Evolutionary conservation across 1,140 invertebrate genomes (phyloP).

Genomic region (Rhyacophila brunnea): DNA sequence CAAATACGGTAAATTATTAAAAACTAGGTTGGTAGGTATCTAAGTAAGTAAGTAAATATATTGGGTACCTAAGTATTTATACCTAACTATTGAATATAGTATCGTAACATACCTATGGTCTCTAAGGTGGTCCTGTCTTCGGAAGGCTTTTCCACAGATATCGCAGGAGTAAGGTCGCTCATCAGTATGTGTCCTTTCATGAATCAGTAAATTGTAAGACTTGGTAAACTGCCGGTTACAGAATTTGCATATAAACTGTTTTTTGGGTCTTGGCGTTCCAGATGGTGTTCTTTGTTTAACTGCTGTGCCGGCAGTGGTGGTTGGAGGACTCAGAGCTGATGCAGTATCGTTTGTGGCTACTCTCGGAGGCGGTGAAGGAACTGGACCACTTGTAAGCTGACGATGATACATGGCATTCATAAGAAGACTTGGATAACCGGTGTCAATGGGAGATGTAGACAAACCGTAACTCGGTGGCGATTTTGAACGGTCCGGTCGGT

Average conservation of each 20-base stretch:
- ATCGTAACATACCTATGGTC: conserved; percentile 76
- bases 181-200: conserved; percentile 97
- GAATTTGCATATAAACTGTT: conserved; percentile 97
- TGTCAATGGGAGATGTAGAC: conserved; percentile 55
- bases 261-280: conserved; percentile 78
- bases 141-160: conserved; percentile 95
- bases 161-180: conserved; percentile 98
- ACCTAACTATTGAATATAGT: too few relatives aligned
- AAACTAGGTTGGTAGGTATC: too few relatives aligned
- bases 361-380: conserved; percentile 43
- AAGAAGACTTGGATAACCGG: conserved; percentile 58
- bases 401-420: conserved; percentile 62
- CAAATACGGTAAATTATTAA: too few relatives aligned
- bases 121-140: conserved; percentile 92
- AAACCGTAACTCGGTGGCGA: conserved; percentile 42
- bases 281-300: conserved; percentile 56
- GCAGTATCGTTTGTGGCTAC: conserved; percentile 48
- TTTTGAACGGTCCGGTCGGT: conserved; percentile 50
- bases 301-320: conserved; percentile 55
- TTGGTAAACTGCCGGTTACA: conserved; percentile 97
- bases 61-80: too few relatives aligned
- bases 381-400: conserved; percentile 50
- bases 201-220: conserved; percentile 96
- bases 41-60: background rate
- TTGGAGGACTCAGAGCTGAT: conserved; percentile 50